Evolutionary conservation across 2,888 invertebrate species (phyloP), one percentile per base, ranked within the genome.

Genomic region (Zootermopsis nevadensis): DNA sequence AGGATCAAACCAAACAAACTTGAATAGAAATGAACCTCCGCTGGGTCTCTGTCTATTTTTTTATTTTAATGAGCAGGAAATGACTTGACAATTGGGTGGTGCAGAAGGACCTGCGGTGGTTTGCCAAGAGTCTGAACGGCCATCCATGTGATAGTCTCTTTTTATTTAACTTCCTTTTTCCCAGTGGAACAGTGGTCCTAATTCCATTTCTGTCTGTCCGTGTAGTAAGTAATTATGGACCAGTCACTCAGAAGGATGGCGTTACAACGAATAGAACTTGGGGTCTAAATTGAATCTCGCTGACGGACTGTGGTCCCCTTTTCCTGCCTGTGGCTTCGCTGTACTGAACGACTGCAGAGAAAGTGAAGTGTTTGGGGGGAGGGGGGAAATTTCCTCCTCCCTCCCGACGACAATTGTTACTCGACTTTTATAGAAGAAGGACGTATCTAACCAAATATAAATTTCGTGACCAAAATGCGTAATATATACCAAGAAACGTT

Each of bases 1-100:
- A n/a, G n/a, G n/a, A n/a, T n/a, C 8, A 48, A 48, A 48, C 48
- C 48, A 48, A n/a, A n/a, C 60, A 27, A 12, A 60, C 60, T 27
- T 60, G n/a, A 60, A n/a, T 60, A 60, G 60, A 24, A 60, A 60
- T 27, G 7, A 27, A 27, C n/a, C n/a, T 15, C 3, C 48, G 3
- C 19, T 19, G 19, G 8, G 19, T 19, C 27, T n/a, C 60, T 0
- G 1, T 6, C 12, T n/a, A 2, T 6, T 53, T 19, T 53, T 53
- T 19, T 19, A n/a, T 27, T 27, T 60, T 60, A 60, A 60, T 27
- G 60, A 60, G 60, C 27, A 60, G 60, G 60, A 60, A 60, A 60
- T 60, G 60, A 60, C 60, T 60, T 60, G 60, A 60, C 60, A 60
- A 60, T 60, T 60, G 60, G n/a, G 60, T n/a, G 27, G n/a, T 60